Base-by-base conservation (phyloP, 2,888 invertebrate genomes). In the Dermolepida albohirtum region DNA sequence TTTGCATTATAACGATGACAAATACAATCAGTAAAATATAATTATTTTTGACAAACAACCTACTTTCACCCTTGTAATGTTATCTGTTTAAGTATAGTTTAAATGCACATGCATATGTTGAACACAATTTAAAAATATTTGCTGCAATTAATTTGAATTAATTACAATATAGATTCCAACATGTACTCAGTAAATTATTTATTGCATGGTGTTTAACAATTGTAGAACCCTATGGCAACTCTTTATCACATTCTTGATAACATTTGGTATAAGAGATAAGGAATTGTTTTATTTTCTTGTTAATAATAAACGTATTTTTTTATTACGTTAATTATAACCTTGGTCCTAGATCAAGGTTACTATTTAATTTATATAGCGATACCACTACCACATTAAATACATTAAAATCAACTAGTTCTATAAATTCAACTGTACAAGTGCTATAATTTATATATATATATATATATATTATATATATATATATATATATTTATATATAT, bases 291-390 rank as follows among this genome's bases (percentile, higher is more conserved):
- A 12, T 47, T 47, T 59, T 59, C 34, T 29, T 57, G 22, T 34
- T 12, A 14, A 34, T 10, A 17, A 17, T 54, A 16, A 34, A 34
- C 34, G 17, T 1, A 34, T 16, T 59, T 47, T n/a, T 34, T 59
- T 29, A 44, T 59, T 59, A 59, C 59, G 59, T 59, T 27, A 59
- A 59, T 59, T 59, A 12, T 47, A 59, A 34, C 59, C 59, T 59
- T 47, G 47, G 34, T 34, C 59, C 59, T 59, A 59, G 59, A 59
- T 59, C 47, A 59, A 59, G 59, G 59, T 59, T 59, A 34, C 59
- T 11, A 59, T 10, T 34, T 34, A 34, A 34, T 34, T 34, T 34
- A 34, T 8, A 34, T 34, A 5, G 34, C 6, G 1, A 34, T 34
- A 34, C 34, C 34, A 34, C 34, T 34, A 34, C 34, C 34, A 7